phyloP scores from a whole-genome alignment of 35 echinoderm and acorn worm species.

The Ophioderma brevispina region DNA sequence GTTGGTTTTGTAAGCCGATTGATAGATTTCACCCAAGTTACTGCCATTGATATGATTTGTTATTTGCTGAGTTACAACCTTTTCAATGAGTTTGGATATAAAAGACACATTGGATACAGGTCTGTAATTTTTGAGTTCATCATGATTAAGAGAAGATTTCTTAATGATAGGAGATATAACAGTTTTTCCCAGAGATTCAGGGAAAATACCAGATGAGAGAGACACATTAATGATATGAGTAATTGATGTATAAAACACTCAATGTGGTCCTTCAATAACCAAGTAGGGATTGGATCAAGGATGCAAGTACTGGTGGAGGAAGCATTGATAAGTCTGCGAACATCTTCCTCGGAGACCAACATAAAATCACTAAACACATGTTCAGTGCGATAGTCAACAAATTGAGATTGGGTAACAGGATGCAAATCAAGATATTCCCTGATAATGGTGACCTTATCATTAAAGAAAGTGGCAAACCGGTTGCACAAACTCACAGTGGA shows the following conservation, averaged over 20 bases:
- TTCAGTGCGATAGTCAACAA: neutral
- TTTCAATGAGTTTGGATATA: no score
- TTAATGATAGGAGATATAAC: neutral
- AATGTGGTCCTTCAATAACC: neutral
- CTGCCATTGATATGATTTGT: no score
- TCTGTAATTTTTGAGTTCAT: conserved; percentile 1
- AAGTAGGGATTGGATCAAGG: neutral
- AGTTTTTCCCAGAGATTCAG: neutral
- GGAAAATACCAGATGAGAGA: neutral
- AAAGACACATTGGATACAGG: neutral
- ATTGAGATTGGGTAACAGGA: neutral
- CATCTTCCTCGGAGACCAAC: neutral
- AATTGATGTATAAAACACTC: neutral
- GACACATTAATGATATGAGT: neutral
- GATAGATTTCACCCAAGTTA: no score
- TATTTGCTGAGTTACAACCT: no score
- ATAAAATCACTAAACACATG: neutral
- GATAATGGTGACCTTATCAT: neutral
- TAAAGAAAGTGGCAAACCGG: neutral
- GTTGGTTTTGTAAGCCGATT: no score
- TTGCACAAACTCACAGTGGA: neutral
- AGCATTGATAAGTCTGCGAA: neutral
- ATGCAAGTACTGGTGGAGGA: neutral
- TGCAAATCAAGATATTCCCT: neutral
- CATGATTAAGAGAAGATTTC: neutral